These are phyloP conservation scores for Hydropotes inermis DNA, from an alignment of 2,113 vertebrate species.

Conservation along the genomic window DNA sequence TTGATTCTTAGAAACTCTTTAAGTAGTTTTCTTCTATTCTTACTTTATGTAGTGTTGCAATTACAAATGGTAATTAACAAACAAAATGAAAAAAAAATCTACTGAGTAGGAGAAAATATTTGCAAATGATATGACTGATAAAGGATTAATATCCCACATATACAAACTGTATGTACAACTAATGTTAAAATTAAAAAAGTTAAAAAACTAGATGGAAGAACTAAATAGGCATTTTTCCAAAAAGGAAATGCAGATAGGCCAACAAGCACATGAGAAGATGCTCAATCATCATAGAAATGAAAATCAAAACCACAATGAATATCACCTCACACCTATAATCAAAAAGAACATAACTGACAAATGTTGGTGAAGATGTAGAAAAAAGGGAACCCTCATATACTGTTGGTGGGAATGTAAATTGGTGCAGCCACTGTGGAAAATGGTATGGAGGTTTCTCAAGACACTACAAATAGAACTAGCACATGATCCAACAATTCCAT, in stretches of 20 bases:
- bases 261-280: background rate
- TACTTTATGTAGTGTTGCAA: background rate
- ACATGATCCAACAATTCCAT: background rate
- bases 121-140: background rate
- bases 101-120: background rate
- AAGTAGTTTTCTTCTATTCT: background rate
- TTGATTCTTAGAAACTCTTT: background rate
- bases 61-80: background rate
- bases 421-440: background rate
- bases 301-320: background rate
- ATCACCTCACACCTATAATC: background rate
- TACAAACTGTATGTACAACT: background rate
- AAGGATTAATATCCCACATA: background rate
- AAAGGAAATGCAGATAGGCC: background rate
- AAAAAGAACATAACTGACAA: background rate
- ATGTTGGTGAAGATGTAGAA: background rate
- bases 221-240: background rate
- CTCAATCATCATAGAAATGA: background rate
- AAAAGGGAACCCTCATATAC: background rate
- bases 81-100: background rate
- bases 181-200: background rate
- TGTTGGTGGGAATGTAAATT: background rate
- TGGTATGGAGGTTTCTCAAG: background rate
- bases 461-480: background rate
- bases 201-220: background rate